Conservation (phyloP, 2,113 vertebrate species). For the Cathartes aura region DNA sequence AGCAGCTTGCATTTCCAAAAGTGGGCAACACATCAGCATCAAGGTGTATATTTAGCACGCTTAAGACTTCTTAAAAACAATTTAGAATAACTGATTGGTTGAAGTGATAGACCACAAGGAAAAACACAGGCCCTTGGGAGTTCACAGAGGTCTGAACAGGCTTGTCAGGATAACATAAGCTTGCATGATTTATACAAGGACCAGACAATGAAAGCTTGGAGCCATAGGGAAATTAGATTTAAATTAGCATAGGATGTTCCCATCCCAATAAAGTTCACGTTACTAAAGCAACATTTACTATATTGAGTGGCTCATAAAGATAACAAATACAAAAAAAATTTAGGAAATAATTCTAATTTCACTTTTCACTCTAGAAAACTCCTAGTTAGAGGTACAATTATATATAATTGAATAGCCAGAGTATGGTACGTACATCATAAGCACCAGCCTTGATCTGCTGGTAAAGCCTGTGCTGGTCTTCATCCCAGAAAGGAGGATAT, state of each 20-base stretch:
- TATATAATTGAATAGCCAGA: neutral
- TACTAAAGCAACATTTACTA: neutral
- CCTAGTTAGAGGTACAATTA: neutral
- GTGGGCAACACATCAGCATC: neutral
- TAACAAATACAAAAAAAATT: neutral
- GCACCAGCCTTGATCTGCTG: constrained; percentile 98
- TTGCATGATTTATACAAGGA: neutral
- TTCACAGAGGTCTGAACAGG: neutral
- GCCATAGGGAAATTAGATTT: neutral
- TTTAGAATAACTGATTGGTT: neutral
- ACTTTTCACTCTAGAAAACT: neutral
- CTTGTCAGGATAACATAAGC: neutral
- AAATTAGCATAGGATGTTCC: neutral
- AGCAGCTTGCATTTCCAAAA: neutral
- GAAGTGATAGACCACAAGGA: neutral
- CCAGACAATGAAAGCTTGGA: neutral
- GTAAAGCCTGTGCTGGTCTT: constrained; percentile 97
- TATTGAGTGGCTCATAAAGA: neutral
- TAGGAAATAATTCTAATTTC: neutral
- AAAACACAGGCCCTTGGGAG: neutral
- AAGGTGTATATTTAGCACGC: neutral
- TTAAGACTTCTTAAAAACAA: neutral
- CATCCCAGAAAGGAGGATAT: constrained; percentile 98
- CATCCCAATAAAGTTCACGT: neutral
- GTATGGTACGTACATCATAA: constrained; percentile 85